phyloP scores from a whole-genome alignment of 2,888 invertebrate genomes.

The Euclidia mi region DNA sequence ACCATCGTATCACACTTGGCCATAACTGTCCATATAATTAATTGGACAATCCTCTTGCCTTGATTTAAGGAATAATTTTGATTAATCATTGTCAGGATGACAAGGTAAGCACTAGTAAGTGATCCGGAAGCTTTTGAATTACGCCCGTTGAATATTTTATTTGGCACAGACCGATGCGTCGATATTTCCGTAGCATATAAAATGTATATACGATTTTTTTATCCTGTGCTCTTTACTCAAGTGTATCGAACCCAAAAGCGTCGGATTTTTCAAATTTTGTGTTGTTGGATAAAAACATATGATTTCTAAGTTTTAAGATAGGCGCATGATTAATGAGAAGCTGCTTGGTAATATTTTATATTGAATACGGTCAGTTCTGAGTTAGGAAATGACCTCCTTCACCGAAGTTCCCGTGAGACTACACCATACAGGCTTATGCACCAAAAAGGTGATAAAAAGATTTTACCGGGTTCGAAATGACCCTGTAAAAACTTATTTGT shows the following conservation, averaged over 20 bases:
- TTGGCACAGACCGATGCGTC: constrained; percentile 65
- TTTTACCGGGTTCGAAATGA: too few species aligned
- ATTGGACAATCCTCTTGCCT: constrained; percentile 41
- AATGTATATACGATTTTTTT: constrained; percentile 42
- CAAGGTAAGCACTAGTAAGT: constrained; percentile 71
- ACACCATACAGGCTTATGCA: too few species aligned
- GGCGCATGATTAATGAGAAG: too few species aligned
- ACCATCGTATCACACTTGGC: constrained; percentile 17
- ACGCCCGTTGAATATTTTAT: constrained; percentile 80
- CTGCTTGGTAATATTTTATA: too few species aligned
- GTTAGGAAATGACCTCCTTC: too few species aligned
- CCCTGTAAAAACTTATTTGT: too few species aligned
- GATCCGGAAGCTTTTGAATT: constrained; percentile 81
- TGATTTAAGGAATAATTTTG: constrained; percentile 65
- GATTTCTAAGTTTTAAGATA: too few species aligned
- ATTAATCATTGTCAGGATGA: constrained; percentile 61
- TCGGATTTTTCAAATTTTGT: constrained; percentile 1
- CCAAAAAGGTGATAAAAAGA: too few species aligned
- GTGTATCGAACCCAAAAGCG: constrained; percentile 9
- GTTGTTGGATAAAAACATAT: too few species aligned
- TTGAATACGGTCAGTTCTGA: too few species aligned
- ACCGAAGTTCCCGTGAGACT: too few species aligned
- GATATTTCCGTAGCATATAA: constrained; percentile 64
- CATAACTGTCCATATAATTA: constrained; percentile 3
- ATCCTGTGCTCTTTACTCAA: constrained; percentile 6